Evolutionary conservation across 2,888 invertebrate species (phyloP).

Genomic region (Caenorhabditis japonica): DNA sequence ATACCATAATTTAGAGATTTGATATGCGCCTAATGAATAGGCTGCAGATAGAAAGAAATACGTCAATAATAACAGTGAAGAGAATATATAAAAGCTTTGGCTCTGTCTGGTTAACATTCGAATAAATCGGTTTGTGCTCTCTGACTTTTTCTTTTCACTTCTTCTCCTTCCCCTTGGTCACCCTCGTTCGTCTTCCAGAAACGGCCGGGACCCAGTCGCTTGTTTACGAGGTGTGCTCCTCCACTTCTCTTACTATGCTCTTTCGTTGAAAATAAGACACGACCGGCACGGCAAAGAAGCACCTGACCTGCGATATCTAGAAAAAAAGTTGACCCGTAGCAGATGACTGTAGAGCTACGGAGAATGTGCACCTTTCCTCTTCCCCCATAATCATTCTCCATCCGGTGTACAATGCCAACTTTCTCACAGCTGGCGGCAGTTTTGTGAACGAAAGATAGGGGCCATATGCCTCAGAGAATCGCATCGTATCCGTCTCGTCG

Average conservation of each 20-base stretch:
- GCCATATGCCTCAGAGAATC: conserved; percentile 38
- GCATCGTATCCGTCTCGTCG: conserved; percentile 40
- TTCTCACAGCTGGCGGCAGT: conserved; percentile 50
- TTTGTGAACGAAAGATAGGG: conserved; percentile 41
- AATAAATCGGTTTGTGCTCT: conserved; percentile 33
- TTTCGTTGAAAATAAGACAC: conserved; percentile 39
- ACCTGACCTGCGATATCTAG: conserved; percentile 27
- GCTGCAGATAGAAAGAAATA: neutral
- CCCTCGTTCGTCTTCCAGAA: conserved; percentile 37
- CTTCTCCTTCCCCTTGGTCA: too few relatives aligned
- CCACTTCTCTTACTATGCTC: conserved; percentile 35
- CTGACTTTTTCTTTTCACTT: too few relatives aligned
- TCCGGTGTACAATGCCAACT: conserved; percentile 9
- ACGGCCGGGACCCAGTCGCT: conserved; percentile 36
- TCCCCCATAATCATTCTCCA: too few relatives aligned
- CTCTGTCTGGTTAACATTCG: conserved; percentile 34
- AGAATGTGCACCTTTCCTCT: too few relatives aligned
- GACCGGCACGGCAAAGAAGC: conserved; percentile 22
- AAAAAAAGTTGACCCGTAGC: neutral
- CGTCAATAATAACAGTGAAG: neutral
- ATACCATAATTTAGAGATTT: conserved; percentile 22
- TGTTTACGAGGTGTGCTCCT: conserved; percentile 49
- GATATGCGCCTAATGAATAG: conserved; percentile 15
- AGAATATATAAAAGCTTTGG: conserved; percentile 2
- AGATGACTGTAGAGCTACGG: too few relatives aligned